Evolutionary conservation across 2,888 invertebrate species (phyloP).

Genomic region (Ophion ellenae): DNA sequence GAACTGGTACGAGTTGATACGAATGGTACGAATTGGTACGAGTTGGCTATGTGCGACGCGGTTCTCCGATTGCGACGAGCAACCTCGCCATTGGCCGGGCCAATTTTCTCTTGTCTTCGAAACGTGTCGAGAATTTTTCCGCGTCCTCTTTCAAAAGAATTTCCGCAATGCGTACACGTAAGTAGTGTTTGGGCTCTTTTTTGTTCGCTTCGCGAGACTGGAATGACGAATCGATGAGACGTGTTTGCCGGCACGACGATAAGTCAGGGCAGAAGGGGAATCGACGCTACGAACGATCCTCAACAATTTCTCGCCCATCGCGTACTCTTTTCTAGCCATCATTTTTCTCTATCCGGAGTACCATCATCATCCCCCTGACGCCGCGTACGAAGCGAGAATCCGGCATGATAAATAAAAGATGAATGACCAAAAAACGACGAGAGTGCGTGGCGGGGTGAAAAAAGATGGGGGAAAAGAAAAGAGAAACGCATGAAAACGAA

Average conservation of each 20-base stretch:
- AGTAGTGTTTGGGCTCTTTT: not conserved
- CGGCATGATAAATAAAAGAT: conserved; percentile 7
- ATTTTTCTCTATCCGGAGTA: not conserved
- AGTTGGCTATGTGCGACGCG: not conserved
- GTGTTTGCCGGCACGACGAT: conserved; percentile 54
- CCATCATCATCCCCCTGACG: conserved; percentile 19
- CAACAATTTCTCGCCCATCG: conserved; percentile 19
- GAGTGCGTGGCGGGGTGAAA: not conserved
- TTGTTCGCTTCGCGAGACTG: conserved; percentile 34
- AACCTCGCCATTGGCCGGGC: conserved; percentile 59
- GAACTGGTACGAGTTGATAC: no score
- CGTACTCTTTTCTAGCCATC: conserved; percentile 15
- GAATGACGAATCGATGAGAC: conserved; percentile 61
- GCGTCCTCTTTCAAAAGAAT: conserved; percentile 25
- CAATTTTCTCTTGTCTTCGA: conserved; percentile 36
- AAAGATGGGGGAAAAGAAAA: not conserved
- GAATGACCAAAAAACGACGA: not conserved
- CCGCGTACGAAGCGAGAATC: conserved; percentile 10
- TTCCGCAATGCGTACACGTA: not conserved
- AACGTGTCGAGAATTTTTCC: conserved; percentile 50
- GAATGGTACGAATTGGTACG: no score
- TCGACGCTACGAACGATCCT: conserved; percentile 34
- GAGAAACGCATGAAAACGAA: conserved; percentile 4
- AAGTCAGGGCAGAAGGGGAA: conserved; percentile 36
- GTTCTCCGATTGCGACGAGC: conserved; percentile 36